Conservation (phyloP, 2,113 vertebrate genomes). For the Dromiciops gliroides region DNA sequence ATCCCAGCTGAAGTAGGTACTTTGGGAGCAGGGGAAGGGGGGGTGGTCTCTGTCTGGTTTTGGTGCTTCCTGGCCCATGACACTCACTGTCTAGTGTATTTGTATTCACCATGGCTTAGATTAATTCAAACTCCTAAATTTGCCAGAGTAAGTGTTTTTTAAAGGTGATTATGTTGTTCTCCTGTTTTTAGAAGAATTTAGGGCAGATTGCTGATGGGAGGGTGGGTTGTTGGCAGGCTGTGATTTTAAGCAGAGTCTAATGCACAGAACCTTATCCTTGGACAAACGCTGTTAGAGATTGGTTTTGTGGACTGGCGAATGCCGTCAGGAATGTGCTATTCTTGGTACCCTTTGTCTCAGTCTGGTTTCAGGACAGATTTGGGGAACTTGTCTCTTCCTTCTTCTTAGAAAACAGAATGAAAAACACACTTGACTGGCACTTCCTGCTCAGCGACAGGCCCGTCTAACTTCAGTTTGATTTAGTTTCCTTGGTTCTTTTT, state of each 20-base stretch:
- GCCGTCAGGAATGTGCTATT: constrained; percentile 44
- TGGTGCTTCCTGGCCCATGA: background rate
- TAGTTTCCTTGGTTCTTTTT: constrained; percentile 56
- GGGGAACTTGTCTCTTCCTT: constrained; percentile 58
- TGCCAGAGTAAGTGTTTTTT: constrained; percentile 18
- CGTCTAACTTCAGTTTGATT: constrained; percentile 47
- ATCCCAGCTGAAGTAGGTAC: background rate
- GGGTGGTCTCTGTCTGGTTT: background rate
- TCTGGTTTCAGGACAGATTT: constrained; percentile 60
- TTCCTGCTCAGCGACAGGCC: constrained; percentile 40
- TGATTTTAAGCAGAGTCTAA: constrained; percentile 17
- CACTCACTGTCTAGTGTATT: background rate
- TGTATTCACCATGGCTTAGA: background rate
- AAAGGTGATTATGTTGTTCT: constrained; percentile 1
- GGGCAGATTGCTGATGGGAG: background rate
- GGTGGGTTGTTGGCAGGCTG: background rate
- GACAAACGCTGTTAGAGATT: constrained; percentile 10
- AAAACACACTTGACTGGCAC: constrained; percentile 49
- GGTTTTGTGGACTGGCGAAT: constrained; percentile 35
- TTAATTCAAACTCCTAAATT: constrained; percentile 5
- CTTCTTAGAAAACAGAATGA: constrained; percentile 64
- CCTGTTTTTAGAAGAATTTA: constrained; percentile 9
- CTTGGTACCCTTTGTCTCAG: constrained; percentile 50
- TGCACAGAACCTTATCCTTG: background rate
- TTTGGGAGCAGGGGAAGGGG: background rate